These are phyloP conservation scores for Plectrocnemia conspersa DNA, from an alignment of 1,140 invertebrate species.

Conservation along the genomic window DNA sequence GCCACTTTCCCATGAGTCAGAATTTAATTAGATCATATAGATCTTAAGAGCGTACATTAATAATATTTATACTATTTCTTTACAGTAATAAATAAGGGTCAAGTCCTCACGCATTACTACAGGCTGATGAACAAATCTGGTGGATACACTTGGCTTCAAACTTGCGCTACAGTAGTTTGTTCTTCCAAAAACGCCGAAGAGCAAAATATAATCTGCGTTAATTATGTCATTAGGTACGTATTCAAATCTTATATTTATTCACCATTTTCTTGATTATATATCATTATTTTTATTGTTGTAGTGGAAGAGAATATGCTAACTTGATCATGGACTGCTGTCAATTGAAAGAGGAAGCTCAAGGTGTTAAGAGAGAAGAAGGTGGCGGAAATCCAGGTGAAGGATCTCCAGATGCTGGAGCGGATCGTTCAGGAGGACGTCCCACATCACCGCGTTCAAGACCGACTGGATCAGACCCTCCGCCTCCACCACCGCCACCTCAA, in stretches of 20 bases:
- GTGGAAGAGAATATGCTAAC: constrained; percentile 84
- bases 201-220: constrained; percentile 93
- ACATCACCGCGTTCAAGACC: constrained; percentile 43
- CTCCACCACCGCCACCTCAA: constrained; percentile 40
- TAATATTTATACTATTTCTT: constrained; percentile 42
- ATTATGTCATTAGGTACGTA: constrained; percentile 85
- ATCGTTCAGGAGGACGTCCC: constrained; percentile 54
- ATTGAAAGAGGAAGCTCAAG: constrained; percentile 72
- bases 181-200: constrained; percentile 93
- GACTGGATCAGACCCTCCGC: constrained; percentile 42
- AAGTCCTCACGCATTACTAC: constrained; percentile 94
- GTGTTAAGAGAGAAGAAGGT: constrained; percentile 74
- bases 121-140: constrained; percentile 93
- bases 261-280: constrained; percentile 7
- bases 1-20: too few species aligned
- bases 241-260: not conserved
- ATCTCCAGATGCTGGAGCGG: constrained; percentile 78
- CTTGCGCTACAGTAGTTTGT: constrained; percentile 93
- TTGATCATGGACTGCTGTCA: constrained; percentile 91
- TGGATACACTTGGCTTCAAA: constrained; percentile 94
- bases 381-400: constrained; percentile 79
- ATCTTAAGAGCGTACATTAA: too few species aligned
- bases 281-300: constrained; percentile 49
- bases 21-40: too few species aligned
- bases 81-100: constrained; percentile 93